These are phyloP conservation scores for Cosmorhoe ocellata DNA, from an alignment of 2,888 invertebrate species.

Conservation along the genomic window DNA sequence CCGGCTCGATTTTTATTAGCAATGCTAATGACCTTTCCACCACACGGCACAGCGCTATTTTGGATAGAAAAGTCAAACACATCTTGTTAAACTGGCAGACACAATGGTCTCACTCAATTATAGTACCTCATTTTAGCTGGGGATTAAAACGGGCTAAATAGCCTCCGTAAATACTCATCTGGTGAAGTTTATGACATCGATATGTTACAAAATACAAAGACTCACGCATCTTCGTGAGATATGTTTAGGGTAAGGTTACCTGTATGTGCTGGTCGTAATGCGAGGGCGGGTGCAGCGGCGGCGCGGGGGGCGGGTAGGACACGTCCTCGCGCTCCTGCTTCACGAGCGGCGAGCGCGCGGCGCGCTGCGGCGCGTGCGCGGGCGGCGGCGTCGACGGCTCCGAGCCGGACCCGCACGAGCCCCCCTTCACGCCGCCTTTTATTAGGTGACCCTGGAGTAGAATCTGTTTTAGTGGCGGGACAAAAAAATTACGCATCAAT, in stretches of 20 bases:
- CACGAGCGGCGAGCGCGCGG: slow-evolving; percentile 73
- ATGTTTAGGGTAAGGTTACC: slow-evolving; percentile 22
- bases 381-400: slow-evolving; percentile 78
- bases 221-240: too few relatives aligned
- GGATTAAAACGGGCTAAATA: too few relatives aligned
- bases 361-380: slow-evolving; percentile 65
- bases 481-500: too few relatives aligned
- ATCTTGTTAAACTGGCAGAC: too few relatives aligned
- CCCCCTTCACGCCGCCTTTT: slow-evolving; percentile 58
- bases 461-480: slow-evolving; percentile 2
- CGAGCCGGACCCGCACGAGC: slow-evolving; percentile 75
- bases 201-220: too few relatives aligned
- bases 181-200: too few relatives aligned
- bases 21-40: background rate
- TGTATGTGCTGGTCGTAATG: slow-evolving; percentile 71
- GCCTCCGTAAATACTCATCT: too few relatives aligned
- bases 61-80: too few relatives aligned
- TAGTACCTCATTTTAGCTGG: too few relatives aligned
- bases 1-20: too few relatives aligned
- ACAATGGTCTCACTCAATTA: too few relatives aligned
- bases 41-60: too few relatives aligned
- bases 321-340: slow-evolving; percentile 85
- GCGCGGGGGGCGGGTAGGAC: slow-evolving; percentile 64
- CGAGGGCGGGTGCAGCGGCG: slow-evolving; percentile 55
- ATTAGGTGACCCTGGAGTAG: slow-evolving; percentile 55